These are phyloP conservation scores for Tromatobia lineatoria DNA, from an alignment of 2,888 invertebrate genomes.

Conservation along the genomic window DNA sequence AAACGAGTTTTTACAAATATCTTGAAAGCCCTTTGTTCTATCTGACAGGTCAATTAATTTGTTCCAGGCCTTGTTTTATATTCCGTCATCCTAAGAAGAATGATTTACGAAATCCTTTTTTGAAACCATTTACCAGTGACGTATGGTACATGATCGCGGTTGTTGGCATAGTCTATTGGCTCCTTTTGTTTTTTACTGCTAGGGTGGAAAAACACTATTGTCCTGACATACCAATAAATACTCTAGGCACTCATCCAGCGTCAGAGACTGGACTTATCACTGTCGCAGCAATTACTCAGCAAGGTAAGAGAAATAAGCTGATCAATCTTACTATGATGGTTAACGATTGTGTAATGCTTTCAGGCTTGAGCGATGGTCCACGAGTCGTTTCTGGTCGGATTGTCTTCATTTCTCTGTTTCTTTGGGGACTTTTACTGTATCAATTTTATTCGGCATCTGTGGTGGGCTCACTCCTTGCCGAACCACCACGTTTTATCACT, in stretches of 20 bases:
- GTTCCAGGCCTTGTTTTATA: slow-evolving; percentile 88
- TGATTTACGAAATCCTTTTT: slow-evolving; percentile 88
- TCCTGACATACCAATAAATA: slow-evolving; percentile 27
- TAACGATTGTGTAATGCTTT: slow-evolving; percentile 26
- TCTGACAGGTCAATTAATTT: background rate
- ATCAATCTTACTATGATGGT: background rate
- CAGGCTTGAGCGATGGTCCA: slow-evolving; percentile 85
- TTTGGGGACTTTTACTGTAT: slow-evolving; percentile 80
- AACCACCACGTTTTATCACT: slow-evolving; percentile 80
- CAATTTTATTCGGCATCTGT: slow-evolving; percentile 84
- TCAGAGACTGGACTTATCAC: slow-evolving; percentile 82
- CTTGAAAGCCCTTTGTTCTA: background rate
- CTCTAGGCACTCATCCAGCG: slow-evolving; percentile 63
- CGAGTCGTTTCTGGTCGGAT: slow-evolving; percentile 85
- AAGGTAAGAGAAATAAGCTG: slow-evolving; percentile 78
- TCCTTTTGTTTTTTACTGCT: slow-evolving; percentile 71
- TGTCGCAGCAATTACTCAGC: slow-evolving; percentile 85
- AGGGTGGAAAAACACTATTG: slow-evolving; percentile 69
- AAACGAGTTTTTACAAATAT: slow-evolving; percentile 59
- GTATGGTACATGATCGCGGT: slow-evolving; percentile 88
- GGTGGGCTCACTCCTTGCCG: slow-evolving; percentile 80
- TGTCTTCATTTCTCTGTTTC: slow-evolving; percentile 77
- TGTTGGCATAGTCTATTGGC: slow-evolving; percentile 73
- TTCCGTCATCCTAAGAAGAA: slow-evolving; percentile 89
- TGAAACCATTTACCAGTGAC: slow-evolving; percentile 87